phyloP scores from a whole-genome alignment of 2,797 vertebrate species.

The Amblyraja radiata region DNA sequence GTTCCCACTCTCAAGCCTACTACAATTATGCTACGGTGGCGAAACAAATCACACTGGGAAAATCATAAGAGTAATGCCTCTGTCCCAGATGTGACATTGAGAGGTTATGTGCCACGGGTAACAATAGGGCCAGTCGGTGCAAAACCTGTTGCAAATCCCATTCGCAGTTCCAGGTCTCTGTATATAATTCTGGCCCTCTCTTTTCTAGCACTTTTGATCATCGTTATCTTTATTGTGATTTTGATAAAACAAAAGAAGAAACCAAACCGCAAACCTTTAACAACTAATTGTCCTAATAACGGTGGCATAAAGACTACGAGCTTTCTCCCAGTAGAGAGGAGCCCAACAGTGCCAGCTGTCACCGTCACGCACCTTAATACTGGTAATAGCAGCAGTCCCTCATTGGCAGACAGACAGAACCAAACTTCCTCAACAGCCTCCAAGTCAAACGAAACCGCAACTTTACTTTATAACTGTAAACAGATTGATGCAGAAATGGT shows the following conservation, averaged over 20 bases:
- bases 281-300: conserved; percentile 43
- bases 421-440: conserved; percentile 41
- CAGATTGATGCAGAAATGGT: conserved; percentile 61
- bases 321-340: conserved; percentile 55
- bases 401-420: conserved; percentile 45
- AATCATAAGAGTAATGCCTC: conserved; percentile 49
- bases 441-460: conserved; percentile 46
- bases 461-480: conserved; percentile 60
- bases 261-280: conserved; percentile 52
- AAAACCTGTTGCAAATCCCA: conserved; percentile 56
- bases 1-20: conserved; percentile 48
- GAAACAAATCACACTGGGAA: conserved; percentile 61
- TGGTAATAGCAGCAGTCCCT: conserved; percentile 49
- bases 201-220: conserved; percentile 60
- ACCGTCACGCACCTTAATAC: conserved; percentile 71
- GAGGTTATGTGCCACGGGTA: conserved; percentile 47
- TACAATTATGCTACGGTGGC: conserved; percentile 57
- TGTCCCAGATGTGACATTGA: conserved; percentile 53
- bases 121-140: conserved; percentile 49
- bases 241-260: conserved; percentile 54
- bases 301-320: conserved; percentile 45
- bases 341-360: conserved; percentile 62
- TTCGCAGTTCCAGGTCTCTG: conserved; percentile 56
- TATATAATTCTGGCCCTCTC: conserved; percentile 62
- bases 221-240: conserved; percentile 56